phyloP scores from a whole-genome alignment of 2,888 invertebrate genomes.

The Ennomos fuscantarius region DNA sequence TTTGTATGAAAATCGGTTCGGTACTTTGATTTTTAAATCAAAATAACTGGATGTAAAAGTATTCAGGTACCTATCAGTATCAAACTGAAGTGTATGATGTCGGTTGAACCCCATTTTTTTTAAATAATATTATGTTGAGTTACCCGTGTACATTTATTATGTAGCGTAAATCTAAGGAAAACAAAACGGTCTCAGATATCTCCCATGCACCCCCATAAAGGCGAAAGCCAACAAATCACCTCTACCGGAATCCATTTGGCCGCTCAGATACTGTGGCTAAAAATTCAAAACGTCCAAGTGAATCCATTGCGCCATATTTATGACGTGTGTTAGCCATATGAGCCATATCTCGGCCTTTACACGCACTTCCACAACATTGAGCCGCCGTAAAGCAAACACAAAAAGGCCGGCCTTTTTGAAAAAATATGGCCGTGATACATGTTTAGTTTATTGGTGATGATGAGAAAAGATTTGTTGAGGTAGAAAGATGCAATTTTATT shows the following conservation, averaged over 20 bases:
- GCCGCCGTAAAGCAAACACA: slow-evolving; percentile 66
- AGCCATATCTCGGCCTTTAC: slow-evolving; percentile 70
- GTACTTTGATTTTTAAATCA: too few species aligned
- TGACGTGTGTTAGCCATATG: slow-evolving; percentile 58
- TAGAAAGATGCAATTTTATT: background rate
- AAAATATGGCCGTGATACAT: slow-evolving; percentile 45
- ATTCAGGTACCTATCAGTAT: too few species aligned
- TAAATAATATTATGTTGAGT: too few species aligned
- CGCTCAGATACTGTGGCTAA: slow-evolving; percentile 32
- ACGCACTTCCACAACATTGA: slow-evolving; percentile 79
- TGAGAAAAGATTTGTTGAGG: background rate
- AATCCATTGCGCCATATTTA: slow-evolving; percentile 71
- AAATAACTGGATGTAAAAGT: too few species aligned
- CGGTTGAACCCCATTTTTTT: too few species aligned
- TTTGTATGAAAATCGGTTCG: too few species aligned
- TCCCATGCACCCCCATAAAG: slow-evolving; percentile 6
- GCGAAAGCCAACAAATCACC: slow-evolving; percentile 14
- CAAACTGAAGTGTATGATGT: too few species aligned
- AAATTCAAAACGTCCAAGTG: slow-evolving; percentile 54
- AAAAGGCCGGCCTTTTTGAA: slow-evolving; percentile 60
- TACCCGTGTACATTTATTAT: too few species aligned
- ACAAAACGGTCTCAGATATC: too few species aligned
- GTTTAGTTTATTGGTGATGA: slow-evolving; percentile 27
- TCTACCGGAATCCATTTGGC: slow-evolving; percentile 12
- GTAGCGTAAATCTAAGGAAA: too few species aligned